Percentiles rank a stretch among this genome's conserved stretches.
Conservation (phyloP, 1,140 invertebrate genomes). For the Cydia amplana region DNA sequence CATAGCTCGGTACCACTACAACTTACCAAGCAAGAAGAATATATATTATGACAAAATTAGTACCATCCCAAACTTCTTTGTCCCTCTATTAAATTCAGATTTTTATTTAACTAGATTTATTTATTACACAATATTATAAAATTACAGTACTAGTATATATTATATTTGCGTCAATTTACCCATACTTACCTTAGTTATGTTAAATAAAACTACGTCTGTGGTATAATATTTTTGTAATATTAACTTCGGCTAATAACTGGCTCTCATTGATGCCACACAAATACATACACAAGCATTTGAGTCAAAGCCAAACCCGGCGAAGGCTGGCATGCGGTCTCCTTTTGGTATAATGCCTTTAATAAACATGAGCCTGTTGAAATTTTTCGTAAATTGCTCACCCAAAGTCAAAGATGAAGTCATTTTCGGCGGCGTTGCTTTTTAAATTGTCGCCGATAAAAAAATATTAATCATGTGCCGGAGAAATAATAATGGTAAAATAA, state of each 20-base stretch:
- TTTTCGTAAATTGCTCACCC: slow-evolving; percentile 43
- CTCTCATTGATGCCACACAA: slow-evolving; percentile 4
- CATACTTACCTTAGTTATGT: no score
- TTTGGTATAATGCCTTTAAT: slow-evolving; percentile 45
- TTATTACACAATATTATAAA: no score
- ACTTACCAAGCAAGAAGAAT: no score
- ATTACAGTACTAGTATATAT: no score
- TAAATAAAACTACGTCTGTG: no score
- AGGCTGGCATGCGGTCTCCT: slow-evolving; percentile 36
- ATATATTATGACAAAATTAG: no score
- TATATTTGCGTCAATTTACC: no score
- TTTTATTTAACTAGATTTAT: no score
- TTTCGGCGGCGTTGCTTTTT: slow-evolving; percentile 45
- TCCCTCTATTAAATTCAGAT: no score
- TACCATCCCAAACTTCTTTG: no score
- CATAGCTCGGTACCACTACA: not conserved
- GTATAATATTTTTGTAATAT: not conserved
- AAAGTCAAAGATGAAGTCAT: slow-evolving; percentile 53
- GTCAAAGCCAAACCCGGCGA: slow-evolving; percentile 34
- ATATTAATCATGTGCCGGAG: slow-evolving; percentile 43
- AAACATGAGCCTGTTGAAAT: slow-evolving; percentile 45
- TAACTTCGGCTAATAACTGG: not conserved
- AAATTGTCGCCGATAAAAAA: slow-evolving; percentile 45
- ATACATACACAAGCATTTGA: slow-evolving; percentile 26
- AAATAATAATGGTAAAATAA: slow-evolving; percentile 52